These are phyloP conservation scores for Platorchestia sp. DNA, from an alignment of 1,140 invertebrate species.

Conservation along the genomic window DNA sequence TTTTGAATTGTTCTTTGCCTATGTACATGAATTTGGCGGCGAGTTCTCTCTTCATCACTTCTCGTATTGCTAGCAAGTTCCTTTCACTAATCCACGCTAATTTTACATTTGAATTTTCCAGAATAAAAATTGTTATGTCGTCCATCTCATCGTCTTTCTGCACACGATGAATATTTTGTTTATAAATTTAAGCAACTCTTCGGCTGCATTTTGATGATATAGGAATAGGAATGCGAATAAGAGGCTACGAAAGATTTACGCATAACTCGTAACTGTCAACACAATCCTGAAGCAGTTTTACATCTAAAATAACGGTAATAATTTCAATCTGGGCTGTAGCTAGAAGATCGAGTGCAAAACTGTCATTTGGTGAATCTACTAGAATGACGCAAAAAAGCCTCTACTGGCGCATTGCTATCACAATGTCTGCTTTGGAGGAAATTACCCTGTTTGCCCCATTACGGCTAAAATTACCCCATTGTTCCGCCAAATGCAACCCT, in stretches of 20 bases:
- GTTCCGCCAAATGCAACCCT: neutral
- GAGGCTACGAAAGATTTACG: neutral
- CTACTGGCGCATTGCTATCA: neutral
- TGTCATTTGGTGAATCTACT: neutral
- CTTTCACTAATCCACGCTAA: too few relatives aligned
- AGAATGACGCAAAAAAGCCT: neutral
- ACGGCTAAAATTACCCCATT: neutral
- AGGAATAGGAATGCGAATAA: neutral
- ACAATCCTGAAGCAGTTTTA: too few relatives aligned
- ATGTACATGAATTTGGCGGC: too few relatives aligned
- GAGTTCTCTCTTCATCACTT: too few relatives aligned
- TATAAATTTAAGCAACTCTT: neutral
- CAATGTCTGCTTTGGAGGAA: neutral
- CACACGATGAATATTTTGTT: neutral
- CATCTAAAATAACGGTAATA: neutral
- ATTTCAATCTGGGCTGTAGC: neutral
- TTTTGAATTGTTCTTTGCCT: too few relatives aligned
- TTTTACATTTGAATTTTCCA: too few relatives aligned
- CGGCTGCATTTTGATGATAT: neutral
- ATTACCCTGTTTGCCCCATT: conserved; percentile 24
- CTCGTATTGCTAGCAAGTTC: too few relatives aligned
- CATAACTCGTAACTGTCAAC: neutral
- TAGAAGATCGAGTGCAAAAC: neutral
- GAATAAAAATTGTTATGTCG: too few relatives aligned
- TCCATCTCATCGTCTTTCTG: too few relatives aligned